phyloP scores from a whole-genome alignment of 2,888 invertebrate species.

The Copidosoma aretas region DNA sequence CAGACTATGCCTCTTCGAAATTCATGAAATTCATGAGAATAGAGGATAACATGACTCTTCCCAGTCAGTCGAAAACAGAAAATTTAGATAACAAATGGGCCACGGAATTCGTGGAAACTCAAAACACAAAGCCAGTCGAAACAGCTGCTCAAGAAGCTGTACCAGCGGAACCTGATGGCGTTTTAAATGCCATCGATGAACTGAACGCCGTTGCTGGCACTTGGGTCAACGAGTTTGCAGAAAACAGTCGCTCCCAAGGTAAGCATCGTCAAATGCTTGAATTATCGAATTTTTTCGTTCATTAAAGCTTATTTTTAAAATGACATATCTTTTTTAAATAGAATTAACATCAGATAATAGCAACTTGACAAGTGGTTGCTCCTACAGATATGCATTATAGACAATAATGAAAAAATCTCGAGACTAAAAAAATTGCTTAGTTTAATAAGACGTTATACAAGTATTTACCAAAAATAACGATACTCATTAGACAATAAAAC shows the following conservation, averaged over 20 bases:
- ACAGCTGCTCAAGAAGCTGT: conserved; percentile 61
- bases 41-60: conserved; percentile 70
- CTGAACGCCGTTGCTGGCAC: conserved; percentile 52
- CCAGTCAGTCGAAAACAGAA: conserved; percentile 54
- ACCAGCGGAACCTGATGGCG: conserved; percentile 43
- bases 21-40: conserved; percentile 86
- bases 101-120: conserved; percentile 61
- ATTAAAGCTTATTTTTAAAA: conserved; percentile 33
- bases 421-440: conserved; percentile 15
- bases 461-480: conserved; percentile 8
- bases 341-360: conserved; percentile 35
- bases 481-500: conserved; percentile 4
- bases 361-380: conserved; percentile 35
- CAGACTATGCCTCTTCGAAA: conserved; percentile 77
- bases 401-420: conserved; percentile 24
- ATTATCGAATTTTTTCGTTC: not conserved
- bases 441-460: not conserved
- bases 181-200: conserved; percentile 48
- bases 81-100: conserved; percentile 64
- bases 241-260: conserved; percentile 51
- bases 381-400: conserved; percentile 35
- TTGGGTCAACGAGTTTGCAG: conserved; percentile 59
- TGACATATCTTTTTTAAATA: conserved; percentile 39
- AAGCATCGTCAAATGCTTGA: conserved; percentile 1
- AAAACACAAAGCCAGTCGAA: conserved; percentile 43